Percentiles rank a stretch among this genome's conserved stretches.
Evolutionary conservation across 2,113 vertebrate species (phyloP).

Genomic region (Tretioscincus oriximinensis): DNA sequence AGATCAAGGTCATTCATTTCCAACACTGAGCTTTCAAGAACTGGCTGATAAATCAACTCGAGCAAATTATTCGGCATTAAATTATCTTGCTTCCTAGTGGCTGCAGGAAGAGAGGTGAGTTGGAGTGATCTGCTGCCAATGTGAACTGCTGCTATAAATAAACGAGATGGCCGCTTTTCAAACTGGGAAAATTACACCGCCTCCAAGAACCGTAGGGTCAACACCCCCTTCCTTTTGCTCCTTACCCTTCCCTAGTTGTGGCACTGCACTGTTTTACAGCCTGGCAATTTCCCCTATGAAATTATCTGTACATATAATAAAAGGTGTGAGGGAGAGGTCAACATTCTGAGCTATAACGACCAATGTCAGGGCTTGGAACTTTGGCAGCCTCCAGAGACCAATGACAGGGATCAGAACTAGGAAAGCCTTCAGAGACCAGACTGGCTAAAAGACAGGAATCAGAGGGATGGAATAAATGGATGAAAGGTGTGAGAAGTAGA

Average conservation of each 20-base stretch:
- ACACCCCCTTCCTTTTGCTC: conserved; percentile 38
- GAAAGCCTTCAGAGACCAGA: too few species aligned
- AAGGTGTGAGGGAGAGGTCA: too few species aligned
- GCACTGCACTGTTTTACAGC: conserved; percentile 19
- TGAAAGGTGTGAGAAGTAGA: too few species aligned
- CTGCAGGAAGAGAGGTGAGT: conserved; percentile 51
- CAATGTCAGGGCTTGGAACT: too few species aligned
- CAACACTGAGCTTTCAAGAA: conserved; percentile 54
- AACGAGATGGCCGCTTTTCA: conserved; percentile 65
- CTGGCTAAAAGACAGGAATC: too few species aligned
- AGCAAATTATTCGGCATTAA: conserved; percentile 68
- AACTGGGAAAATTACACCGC: conserved; percentile 58
- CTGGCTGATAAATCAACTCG: conserved; percentile 65
- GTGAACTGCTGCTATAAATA: conserved; percentile 65
- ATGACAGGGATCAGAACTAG: too few species aligned
- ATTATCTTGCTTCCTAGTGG: conserved; percentile 58
- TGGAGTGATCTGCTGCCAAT: conserved; percentile 49
- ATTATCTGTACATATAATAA: background rate
- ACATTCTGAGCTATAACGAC: too few species aligned
- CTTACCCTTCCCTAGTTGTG: background rate
- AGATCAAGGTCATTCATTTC: conserved; percentile 67
- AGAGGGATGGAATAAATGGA: too few species aligned
- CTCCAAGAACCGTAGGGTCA: conserved; percentile 53
- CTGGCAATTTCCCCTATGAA: conserved; percentile 44
- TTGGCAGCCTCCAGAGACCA: too few species aligned